Evolutionary conservation across 2,888 invertebrate species (phyloP), one percentile per base, ranked within the genome.

Genomic region (Torymus aiolomorphi): DNA sequence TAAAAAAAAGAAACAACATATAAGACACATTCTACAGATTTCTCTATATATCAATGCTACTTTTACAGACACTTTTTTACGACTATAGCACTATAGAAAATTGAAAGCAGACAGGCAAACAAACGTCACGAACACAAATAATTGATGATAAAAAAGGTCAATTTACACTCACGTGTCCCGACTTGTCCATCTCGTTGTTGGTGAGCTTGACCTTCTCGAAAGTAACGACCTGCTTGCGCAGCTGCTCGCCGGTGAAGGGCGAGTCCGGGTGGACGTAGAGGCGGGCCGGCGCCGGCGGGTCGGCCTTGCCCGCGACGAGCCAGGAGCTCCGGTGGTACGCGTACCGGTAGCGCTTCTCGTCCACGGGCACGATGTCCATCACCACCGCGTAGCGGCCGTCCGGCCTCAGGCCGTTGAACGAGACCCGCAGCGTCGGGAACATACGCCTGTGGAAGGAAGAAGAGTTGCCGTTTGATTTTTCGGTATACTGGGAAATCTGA

Each of bases 141-240:
- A 42, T 42, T 42, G 42, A 42, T 42, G 42, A 42, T 42, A 42
- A 42, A 42, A 42, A 42, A 42, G 42, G 42, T 42, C 42, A 42
- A 42, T 42, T 42, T 42, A 42, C 42, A 42, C 95, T 93, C 91
- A 97, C 97, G 93, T 98, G 97, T 90, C 97, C 97, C 87, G 96
- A 96, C 89, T 97, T 96, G 91, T 97, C 97, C 95, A 98, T 96
- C 92, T 98, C 98, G 91, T 98, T 98, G 92, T 98, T 99, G 89
- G 98, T 98, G 87, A 98, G 94, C 91, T 98, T 98, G 91, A 98
- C 97, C 92, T 98, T 98, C 92, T 99, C 98, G 92, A 98, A 98
- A 86, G 98, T 97, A 88, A 98, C 97, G 89, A 98, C 97, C 92
- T 98, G 98, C 91, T 98, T 98, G 89, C 96, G 94, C 87, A 98